Base-by-base conservation (phyloP, 2,888 invertebrate genomes). In the Leptopilina myrica region DNA sequence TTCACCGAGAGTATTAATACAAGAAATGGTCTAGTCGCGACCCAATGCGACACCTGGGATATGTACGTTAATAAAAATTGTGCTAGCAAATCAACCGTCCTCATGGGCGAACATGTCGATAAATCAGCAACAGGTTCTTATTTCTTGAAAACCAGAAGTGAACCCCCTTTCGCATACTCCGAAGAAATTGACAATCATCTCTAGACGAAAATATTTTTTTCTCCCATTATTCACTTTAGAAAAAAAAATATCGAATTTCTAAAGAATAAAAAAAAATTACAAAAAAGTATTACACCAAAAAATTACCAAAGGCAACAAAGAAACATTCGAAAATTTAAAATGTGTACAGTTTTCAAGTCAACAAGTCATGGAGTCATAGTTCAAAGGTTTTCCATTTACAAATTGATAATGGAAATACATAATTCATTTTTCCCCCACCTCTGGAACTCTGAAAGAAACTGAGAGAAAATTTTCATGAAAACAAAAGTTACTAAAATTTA, bases 1-100 rank as follows among this genome's bases (percentile, higher is more conserved):
- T 93, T 92, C 80, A 92, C 92, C 9, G 93, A 93, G 85, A 93
- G 93, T 43, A 90, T 93, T 15, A 89, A 86, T 76, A 90, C 89
- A 0, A 88, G 89, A 77, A 80, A 78, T 3, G 91, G 89, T 33
- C 87, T 92, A 40, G 77, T 84, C 40, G 92, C 93, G 0, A 90
- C 84, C n/a, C 87, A 90, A 81, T 92, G 92, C 73, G 83, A 86
- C n/a, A 90, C 87, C 62, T 92, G 90, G 88, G 90, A 92, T 78
- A 85, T 85, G 73, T 91, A 87, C 76, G 81, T 85, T 78, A 84
- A 82, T 26, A 90, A 90, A 14, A 85, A 86, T 12, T 90, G 92
- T 78, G 82, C 82, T 14, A 76, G 84, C 77, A 80, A 84, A 0
- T 79, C 83, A 20, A 75, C 79, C 1, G 86, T 85, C 3, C 80